These are phyloP conservation scores for Leptopilina syphax DNA, from an alignment of 2,888 invertebrate species.

Conservation along the genomic window DNA sequence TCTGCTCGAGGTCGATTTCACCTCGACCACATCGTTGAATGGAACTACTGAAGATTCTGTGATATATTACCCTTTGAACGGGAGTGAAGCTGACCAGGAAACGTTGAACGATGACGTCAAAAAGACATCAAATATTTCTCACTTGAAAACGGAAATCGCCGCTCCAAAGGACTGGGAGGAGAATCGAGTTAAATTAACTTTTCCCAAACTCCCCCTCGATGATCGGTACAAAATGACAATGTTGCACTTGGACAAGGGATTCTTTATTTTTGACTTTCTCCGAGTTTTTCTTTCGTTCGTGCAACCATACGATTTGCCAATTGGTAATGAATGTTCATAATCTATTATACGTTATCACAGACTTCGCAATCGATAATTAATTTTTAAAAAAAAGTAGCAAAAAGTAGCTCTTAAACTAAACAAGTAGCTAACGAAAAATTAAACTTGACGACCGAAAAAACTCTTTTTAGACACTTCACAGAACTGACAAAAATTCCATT, in stretches of 20 bases:
- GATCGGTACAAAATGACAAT: conserved; percentile 74
- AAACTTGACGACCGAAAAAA: too few relatives aligned
- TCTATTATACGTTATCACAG: too few relatives aligned
- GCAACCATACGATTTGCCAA: conserved; percentile 82
- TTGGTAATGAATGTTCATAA: conserved; percentile 78
- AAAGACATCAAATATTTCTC: conserved; percentile 65
- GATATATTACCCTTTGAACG: conserved; percentile 58
- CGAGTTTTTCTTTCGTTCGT: conserved; percentile 81
- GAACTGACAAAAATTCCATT: too few relatives aligned
- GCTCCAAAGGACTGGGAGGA: conserved; percentile 65
- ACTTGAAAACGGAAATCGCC: conserved; percentile 62
- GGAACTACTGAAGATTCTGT: conserved; percentile 63
- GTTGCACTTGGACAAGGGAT: conserved; percentile 81
- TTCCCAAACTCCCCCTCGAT: conserved; percentile 67
- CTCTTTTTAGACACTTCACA: too few relatives aligned
- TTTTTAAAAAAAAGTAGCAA: too few relatives aligned
- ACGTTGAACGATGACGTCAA: conserved; percentile 47
- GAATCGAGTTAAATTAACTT: conserved; percentile 64
- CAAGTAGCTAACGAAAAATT: too few relatives aligned
- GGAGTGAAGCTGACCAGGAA: conserved; percentile 51
- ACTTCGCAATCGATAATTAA: too few relatives aligned
- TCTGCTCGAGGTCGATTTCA: conserved; percentile 52
- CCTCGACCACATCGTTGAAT: conserved; percentile 50
- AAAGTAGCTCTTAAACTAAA: too few relatives aligned
- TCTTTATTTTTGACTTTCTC: conserved; percentile 82